Evolutionary conservation across 2,797 vertebrate genomes (phyloP), one percentile per base, ranked within the genome.

Genomic region (Lateolabrax maculatus): DNA sequence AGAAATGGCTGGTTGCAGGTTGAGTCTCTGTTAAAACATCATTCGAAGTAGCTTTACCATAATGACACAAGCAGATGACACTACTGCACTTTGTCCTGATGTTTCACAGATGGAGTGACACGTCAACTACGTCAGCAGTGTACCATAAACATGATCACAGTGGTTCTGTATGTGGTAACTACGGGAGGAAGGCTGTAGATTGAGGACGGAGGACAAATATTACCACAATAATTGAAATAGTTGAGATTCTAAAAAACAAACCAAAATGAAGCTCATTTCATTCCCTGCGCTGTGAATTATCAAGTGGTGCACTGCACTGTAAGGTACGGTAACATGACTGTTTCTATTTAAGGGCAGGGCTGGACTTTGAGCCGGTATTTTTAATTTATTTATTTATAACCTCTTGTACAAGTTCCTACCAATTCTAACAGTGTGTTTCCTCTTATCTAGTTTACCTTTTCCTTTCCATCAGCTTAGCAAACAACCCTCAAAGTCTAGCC

Each of bases 321-420:
- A 16, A 21, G 12, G 31, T 81, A 81, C 23, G 48, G 66, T 79
- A 75, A 67, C 18, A 18, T 15, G 16, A 43, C 43, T 8, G 34
- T 49, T 51, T 51, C 11, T 55, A 3, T 57, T 23, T 13, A 0
- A 16, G 55, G 27, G 65, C 27, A 44, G 52, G 29, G 55, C 11
- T 80, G 62, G 63, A 85, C 79, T 82, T 77, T 82, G 74, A 71
- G 31, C 39, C 1, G 0, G 6, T 6, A 44, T 10, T 12, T 43
- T 55, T n/a, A 29, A 19, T 23, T 39, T 25, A 44, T 31, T 36
- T 66, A 73, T 84, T 68, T 61, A 82, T 55, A 77, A 76, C 66
- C 65, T 36, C 55, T 49, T 71, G 23, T 2, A 19, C 12, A 3
- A 71, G 71, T 61, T 72, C 65, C 43, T 53, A 29, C 21, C 19